Evolutionary conservation across 2,888 invertebrate genomes (phyloP).

Genomic region (Pinctada fucata): DNA sequence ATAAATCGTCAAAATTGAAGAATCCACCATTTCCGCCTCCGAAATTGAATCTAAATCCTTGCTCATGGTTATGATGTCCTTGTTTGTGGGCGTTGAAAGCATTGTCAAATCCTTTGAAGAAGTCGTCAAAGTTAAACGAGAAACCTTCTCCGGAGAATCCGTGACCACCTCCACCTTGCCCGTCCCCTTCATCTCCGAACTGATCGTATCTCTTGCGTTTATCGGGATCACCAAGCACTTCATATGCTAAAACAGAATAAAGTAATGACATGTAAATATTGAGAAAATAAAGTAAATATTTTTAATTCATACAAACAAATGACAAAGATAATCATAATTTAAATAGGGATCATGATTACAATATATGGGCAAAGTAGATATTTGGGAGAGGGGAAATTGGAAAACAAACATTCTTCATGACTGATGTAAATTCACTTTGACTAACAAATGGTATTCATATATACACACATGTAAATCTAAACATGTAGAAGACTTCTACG

Average conservation of each 20-base stretch:
- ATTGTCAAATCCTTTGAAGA: slow-evolving; percentile 74
- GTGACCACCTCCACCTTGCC: slow-evolving; percentile 52
- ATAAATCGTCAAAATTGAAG: slow-evolving; percentile 75
- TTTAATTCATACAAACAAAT: too few species aligned
- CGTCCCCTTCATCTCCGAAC: slow-evolving; percentile 74
- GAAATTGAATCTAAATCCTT: slow-evolving; percentile 51
- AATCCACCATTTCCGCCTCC: slow-evolving; percentile 55
- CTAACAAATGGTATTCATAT: too few species aligned
- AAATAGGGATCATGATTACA: too few species aligned
- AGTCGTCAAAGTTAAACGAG: slow-evolving; percentile 76
- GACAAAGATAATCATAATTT: too few species aligned
- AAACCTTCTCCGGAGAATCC: slow-evolving; percentile 51
- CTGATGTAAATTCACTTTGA: too few species aligned
- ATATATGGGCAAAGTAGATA: too few species aligned
- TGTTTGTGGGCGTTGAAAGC: slow-evolving; percentile 60
- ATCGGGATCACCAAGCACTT: slow-evolving; percentile 77
- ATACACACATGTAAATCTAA: too few species aligned
- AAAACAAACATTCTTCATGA: too few species aligned
- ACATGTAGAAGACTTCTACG: too few species aligned
- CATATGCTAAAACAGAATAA: slow-evolving; percentile 76
- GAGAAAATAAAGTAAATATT: too few species aligned
- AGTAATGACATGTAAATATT: too few species aligned
- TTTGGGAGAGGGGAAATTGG: too few species aligned
- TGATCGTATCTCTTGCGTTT: slow-evolving; percentile 77
- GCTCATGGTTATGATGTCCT: slow-evolving; percentile 51